These are phyloP conservation scores for Dendropsophus ebraccatus DNA, from an alignment of 2,113 vertebrate species.

Conservation along the genomic window DNA sequence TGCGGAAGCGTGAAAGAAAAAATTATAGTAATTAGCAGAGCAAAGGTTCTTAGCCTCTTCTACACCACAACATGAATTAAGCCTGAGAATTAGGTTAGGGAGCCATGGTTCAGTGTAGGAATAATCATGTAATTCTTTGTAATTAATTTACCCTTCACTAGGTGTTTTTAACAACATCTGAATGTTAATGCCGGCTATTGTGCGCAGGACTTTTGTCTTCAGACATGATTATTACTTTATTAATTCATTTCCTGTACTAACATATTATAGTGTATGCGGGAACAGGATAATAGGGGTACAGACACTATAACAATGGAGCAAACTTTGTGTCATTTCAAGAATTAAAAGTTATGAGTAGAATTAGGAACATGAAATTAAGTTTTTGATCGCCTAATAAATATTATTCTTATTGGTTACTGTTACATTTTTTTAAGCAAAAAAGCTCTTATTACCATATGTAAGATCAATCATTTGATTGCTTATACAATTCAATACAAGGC, in stretches of 20 bases:
- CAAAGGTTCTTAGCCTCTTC: neutral
- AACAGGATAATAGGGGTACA: neutral
- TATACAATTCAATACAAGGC: too few relatives aligned
- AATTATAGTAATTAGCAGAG: conserved; percentile 6
- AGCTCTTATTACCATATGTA: too few relatives aligned
- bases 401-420: neutral
- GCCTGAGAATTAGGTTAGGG: neutral
- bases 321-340: neutral
- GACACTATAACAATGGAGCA: neutral
- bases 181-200: neutral
- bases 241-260: neutral
- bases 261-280: neutral
- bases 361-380: neutral
- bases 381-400: neutral
- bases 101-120: neutral
- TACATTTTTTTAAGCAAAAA: neutral
- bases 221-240: neutral
- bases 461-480: too few relatives aligned
- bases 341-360: neutral
- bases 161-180: neutral
- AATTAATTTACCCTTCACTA: neutral
- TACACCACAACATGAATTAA: neutral
- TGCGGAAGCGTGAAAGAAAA: neutral
- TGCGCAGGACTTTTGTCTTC: neutral
- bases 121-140: neutral